phyloP scores from a whole-genome alignment of 1,140 invertebrate species.

The Nasonia longicornis region DNA sequence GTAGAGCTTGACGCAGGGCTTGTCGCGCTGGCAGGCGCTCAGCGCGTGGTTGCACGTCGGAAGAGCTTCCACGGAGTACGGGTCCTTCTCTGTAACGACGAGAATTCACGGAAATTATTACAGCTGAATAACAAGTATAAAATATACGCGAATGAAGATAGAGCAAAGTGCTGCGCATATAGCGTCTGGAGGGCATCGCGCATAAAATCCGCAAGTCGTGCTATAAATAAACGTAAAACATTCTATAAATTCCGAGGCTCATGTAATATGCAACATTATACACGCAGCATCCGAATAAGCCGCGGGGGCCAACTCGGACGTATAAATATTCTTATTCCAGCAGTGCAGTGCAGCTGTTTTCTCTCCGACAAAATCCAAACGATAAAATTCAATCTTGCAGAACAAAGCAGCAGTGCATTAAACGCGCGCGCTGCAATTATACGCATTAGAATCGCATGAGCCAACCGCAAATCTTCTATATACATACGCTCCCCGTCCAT shows the following conservation, averaged over 20 bases:
- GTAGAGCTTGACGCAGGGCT: slow-evolving; percentile 81
- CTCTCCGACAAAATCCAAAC: background rate
- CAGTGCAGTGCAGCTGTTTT: background rate
- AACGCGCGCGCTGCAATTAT: background rate
- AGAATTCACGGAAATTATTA: no score
- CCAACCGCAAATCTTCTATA: background rate
- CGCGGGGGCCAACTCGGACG: background rate
- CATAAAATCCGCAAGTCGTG: background rate
- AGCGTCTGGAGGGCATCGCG: no score
- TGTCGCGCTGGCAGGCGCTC: slow-evolving; percentile 82
- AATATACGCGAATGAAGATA: slow-evolving; percentile 8
- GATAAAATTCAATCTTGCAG: slow-evolving; percentile 1
- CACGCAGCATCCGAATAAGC: background rate
- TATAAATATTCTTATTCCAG: background rate
- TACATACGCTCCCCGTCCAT: background rate
- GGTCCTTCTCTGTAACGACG: slow-evolving; percentile 82
- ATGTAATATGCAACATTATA: background rate
- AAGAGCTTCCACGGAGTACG: slow-evolving; percentile 85
- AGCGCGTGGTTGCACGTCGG: slow-evolving; percentile 89
- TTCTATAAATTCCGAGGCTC: background rate
- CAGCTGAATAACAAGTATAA: no score
- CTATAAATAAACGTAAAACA: slow-evolving; percentile 1
- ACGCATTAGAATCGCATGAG: background rate
- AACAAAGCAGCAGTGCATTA: background rate
- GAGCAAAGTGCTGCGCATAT: background rate